Conservation (phyloP, 2,888 invertebrate genomes). For the Octonoba sinensis region DNA sequence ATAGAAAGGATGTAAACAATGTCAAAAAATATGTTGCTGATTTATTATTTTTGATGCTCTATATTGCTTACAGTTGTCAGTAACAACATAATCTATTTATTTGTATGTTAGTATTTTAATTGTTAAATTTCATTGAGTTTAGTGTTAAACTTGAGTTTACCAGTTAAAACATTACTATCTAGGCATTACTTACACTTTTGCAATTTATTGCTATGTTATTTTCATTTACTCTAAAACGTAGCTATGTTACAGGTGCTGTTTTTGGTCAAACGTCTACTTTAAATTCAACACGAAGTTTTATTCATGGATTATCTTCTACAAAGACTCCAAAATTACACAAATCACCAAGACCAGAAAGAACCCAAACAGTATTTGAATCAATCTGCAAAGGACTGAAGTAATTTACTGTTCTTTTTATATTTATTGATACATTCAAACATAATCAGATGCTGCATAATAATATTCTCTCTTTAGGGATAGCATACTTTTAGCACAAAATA, state of each 20-base stretch:
- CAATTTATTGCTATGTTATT: neutral
- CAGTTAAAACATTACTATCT: too few species aligned
- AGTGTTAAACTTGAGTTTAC: too few species aligned
- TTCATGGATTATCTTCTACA: slow-evolving; percentile 42
- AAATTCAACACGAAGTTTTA: slow-evolving; percentile 40
- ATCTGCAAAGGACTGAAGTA: slow-evolving; percentile 70
- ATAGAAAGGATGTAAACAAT: neutral
- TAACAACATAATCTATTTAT: neutral
- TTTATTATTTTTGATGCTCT: neutral
- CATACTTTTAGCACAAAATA: slow-evolving; percentile 46
- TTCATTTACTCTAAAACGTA: neutral
- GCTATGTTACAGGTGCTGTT: slow-evolving; percentile 27
- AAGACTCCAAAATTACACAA: slow-evolving; percentile 69
- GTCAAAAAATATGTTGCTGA: neutral
- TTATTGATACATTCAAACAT: neutral
- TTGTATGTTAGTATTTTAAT: neutral
- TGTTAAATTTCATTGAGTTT: neutral
- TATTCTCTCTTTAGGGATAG: slow-evolving; percentile 25
- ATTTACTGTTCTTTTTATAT: slow-evolving; percentile 16
- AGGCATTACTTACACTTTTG: neutral
- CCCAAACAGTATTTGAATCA: slow-evolving; percentile 70
- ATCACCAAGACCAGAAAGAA: slow-evolving; percentile 69
- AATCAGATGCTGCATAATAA: neutral
- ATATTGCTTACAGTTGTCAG: too few species aligned
- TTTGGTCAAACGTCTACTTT: slow-evolving; percentile 44